Base-by-base conservation (phyloP, 2,113 vertebrate species). In the Peromyscus leucopus region DNA sequence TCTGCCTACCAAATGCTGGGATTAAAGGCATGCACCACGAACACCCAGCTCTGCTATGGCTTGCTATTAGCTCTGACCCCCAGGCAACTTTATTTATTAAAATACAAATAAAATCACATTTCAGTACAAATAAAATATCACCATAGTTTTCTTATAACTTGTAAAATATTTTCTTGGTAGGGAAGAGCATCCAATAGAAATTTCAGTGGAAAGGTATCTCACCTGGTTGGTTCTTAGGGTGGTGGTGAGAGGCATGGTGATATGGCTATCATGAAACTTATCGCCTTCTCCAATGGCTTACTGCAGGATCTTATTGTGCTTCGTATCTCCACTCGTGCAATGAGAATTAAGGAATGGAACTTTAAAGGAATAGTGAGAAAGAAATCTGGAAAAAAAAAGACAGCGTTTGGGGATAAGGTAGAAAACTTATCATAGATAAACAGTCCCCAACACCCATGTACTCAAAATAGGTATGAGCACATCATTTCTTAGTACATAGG, bases 321-420 rank as follows among this genome's bases (percentile, higher is more conserved):
- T n/a, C 39, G 12, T 5, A 8, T 69, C 22, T n/a, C 5, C 51
- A 69, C 10, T 83, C 15, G 22, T 78, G 17, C 16, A 72, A 59
- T 4, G 5, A 1, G 8, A 11, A 26, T 24, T 48, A 8, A 93
- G 10, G 2, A 92, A 39, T 74, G 63, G 19, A 74, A 24, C 16
- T 65, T 39, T 36, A 51, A 12, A 57, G 3, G 5, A 13, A 4
- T 24, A 17, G 15, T 74, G 51, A 55, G 15, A n/a, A 63, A 0
- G 11, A 61, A 78, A 46, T 84, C 19, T n/a, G 19, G 19, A 11
- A 2, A 88, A 31, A 24, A 72, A 65, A 8, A 7, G 46, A 55
- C 3, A 28, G 17, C 75, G 1, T 39, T n/a, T 42, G 10, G n/a
- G 3, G 5, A 11, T 8, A 3, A 31, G 5, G 4, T 31, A 2